These are phyloP conservation scores for Catharus ustulatus DNA, from an alignment of 2,797 vertebrate genomes.

Conservation along the genomic window DNA sequence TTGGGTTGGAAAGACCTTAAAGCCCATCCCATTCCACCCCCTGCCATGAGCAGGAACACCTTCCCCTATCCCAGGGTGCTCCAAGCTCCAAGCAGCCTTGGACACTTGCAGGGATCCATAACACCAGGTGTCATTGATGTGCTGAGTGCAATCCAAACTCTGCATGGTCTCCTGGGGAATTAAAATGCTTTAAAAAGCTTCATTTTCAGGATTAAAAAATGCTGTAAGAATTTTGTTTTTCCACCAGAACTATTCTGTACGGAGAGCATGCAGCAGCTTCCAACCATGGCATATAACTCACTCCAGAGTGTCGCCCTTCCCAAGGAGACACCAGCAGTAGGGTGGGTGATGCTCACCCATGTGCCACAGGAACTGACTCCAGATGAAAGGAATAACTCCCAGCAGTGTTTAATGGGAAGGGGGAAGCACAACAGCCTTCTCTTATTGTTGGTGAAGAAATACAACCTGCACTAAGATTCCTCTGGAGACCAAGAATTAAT, in stretches of 20 bases:
- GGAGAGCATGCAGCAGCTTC: background rate
- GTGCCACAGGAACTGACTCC: background rate
- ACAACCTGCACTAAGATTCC: background rate
- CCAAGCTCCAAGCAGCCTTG: rapidly evolving
- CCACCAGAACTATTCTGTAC: background rate
- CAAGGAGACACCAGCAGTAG: background rate
- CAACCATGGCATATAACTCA: background rate
- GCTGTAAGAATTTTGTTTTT: background rate
- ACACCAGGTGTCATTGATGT: rapidly evolving
- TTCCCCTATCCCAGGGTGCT: background rate
- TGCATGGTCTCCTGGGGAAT: background rate
- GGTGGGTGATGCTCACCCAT: background rate
- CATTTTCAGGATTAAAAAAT: background rate
- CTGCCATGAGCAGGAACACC: background rate
- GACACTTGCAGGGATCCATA: background rate
- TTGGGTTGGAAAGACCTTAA: background rate
- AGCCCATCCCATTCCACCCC: background rate
- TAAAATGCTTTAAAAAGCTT: background rate
- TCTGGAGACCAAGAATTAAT: background rate
- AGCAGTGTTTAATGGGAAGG: background rate
- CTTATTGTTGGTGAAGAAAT: background rate
- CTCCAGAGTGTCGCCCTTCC: background rate
- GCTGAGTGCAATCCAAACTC: rapidly evolving
- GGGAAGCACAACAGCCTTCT: background rate
- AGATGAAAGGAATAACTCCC: background rate